Percentiles rank a stretch among this genome's conserved stretches.
Conservation (phyloP, 2,797 vertebrate species). For the Amniataba percoides region DNA sequence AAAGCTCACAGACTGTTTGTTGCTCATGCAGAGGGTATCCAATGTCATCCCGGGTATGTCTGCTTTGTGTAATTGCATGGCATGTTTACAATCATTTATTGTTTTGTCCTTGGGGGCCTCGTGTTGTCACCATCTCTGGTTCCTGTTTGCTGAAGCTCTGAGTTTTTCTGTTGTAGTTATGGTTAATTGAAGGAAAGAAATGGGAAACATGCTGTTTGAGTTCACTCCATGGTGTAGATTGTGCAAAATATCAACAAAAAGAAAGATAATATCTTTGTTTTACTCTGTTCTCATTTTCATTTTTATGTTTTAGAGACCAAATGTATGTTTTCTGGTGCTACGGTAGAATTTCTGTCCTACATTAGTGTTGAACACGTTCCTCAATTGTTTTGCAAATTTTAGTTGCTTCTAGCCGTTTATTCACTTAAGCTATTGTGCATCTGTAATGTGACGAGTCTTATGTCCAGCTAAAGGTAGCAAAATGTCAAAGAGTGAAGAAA, state of each 20-base stretch:
- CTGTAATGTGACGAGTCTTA: neutral
- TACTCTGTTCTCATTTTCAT: neutral
- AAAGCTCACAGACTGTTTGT: slow-evolving; percentile 30
- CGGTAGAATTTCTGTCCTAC: neutral
- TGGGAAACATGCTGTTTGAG: neutral
- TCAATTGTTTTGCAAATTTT: neutral
- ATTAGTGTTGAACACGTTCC: neutral
- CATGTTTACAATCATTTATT: slow-evolving; percentile 43
- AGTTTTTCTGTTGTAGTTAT: slow-evolving; percentile 22
- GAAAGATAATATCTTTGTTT: neutral
- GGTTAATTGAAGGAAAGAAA: neutral
- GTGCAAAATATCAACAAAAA: neutral
- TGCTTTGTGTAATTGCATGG: slow-evolving; percentile 45
- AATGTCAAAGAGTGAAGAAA: neutral
- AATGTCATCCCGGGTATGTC: slow-evolving; percentile 29
- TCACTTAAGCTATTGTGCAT: neutral
- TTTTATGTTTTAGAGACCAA: neutral
- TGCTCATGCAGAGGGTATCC: slow-evolving; percentile 28
- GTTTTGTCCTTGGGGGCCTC: slow-evolving; percentile 43
- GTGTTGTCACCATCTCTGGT: slow-evolving; percentile 22
- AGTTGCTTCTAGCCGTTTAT: neutral
- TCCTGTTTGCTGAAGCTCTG: slow-evolving; percentile 24
- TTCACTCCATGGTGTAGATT: neutral
- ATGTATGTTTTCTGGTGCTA: neutral
- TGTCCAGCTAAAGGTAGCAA: neutral